phyloP scores from a whole-genome alignment of 2,888 invertebrate genomes.

The Tridacna crocea region DNA sequence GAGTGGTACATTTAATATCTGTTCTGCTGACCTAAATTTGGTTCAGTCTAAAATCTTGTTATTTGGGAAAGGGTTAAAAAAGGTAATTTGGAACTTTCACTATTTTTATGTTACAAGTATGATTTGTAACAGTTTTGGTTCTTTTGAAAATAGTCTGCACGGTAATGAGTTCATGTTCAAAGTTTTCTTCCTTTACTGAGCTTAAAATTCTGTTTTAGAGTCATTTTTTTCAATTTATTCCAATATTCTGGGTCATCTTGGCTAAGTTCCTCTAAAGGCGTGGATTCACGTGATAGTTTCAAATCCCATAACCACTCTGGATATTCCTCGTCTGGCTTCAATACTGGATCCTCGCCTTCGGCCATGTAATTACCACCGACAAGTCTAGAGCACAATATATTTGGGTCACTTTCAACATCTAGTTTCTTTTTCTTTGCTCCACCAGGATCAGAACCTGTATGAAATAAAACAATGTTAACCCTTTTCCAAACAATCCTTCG shows the following conservation, averaged over 20 bases:
- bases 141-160: too few species aligned
- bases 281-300: slow-evolving; percentile 87
- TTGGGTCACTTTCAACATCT: slow-evolving; percentile 92
- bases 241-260: slow-evolving; percentile 93
- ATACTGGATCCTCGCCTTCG: slow-evolving; percentile 90
- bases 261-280: slow-evolving; percentile 90
- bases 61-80: neutral
- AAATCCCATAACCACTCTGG: slow-evolving; percentile 96
- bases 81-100: too few species aligned
- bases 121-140: too few species aligned
- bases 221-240: slow-evolving; percentile 87
- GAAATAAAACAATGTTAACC: neutral
- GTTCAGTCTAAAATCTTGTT: too few species aligned
- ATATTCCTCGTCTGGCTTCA: slow-evolving; percentile 92
- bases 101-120: too few species aligned
- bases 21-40: too few species aligned
- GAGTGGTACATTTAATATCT: too few species aligned
- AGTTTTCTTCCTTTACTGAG: slow-evolving; percentile 35
- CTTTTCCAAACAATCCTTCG: too few species aligned
- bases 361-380: slow-evolving; percentile 94
- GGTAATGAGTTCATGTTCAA: neutral
- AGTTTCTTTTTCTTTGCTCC: slow-evolving; percentile 64
- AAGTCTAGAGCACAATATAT: slow-evolving; percentile 90
- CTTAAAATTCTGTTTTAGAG: slow-evolving; percentile 61
- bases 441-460: slow-evolving; percentile 21